Percentiles rank a stretch among this genome's conserved stretches.
Conservation (phyloP, 2,797 vertebrate species). For the Monodelphis domestica region DNA sequence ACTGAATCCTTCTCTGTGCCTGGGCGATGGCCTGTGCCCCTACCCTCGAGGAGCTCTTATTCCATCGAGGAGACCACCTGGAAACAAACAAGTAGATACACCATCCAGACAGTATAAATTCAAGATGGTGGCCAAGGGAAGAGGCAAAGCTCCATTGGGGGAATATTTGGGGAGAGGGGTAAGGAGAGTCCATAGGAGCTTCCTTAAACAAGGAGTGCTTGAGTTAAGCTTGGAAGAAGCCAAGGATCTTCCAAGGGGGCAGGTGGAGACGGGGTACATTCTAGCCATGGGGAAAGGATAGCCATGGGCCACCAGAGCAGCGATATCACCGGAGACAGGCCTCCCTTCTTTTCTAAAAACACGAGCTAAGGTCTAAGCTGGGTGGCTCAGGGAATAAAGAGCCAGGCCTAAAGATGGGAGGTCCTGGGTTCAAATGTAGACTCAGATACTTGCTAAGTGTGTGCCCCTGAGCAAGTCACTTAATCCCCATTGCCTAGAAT, state of each 20-base stretch:
- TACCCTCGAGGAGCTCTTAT: background rate
- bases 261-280: background rate
- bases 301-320: too few relatives aligned
- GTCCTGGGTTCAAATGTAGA: too few relatives aligned
- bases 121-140: background rate
- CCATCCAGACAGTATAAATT: background rate
- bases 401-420: too few relatives aligned
- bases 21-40: background rate
- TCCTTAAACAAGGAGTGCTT: background rate
- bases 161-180: too few relatives aligned
- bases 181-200: fast-evolving
- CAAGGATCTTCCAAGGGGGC: background rate
- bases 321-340: background rate
- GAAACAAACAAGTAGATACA: background rate
- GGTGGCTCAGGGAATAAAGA: too few relatives aligned
- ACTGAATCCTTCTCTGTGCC: too few relatives aligned
- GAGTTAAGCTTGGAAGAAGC: background rate
- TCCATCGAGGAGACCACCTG: too few relatives aligned
- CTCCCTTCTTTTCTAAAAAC: background rate
- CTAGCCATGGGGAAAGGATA: background rate
- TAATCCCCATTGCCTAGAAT: too few relatives aligned
- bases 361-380: too few relatives aligned
- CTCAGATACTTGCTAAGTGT: too few relatives aligned
- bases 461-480: too few relatives aligned
- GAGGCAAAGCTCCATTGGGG: too few relatives aligned